A percentile compares a stretch with the other conserved stretches of the same genome.
phyloP scores from a whole-genome alignment of 2,797 vertebrate species.

The Onychomys leucogaster region DNA sequence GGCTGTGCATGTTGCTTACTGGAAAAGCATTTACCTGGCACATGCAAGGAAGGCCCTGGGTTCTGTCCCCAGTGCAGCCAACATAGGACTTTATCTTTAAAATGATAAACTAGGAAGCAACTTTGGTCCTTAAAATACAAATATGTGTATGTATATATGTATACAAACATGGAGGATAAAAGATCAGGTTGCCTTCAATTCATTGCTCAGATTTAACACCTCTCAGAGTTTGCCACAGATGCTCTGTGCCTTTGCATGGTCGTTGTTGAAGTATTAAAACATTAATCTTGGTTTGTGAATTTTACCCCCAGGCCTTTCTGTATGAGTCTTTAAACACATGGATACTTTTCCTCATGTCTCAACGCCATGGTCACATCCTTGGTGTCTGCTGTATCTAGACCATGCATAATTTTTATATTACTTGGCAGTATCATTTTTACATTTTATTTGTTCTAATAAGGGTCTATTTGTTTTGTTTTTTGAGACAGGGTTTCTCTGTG shows the following conservation, averaged over 20 bases:
- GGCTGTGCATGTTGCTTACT: too few species aligned
- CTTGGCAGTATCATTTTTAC: slow-evolving; percentile 24
- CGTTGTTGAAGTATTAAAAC: slow-evolving; percentile 6
- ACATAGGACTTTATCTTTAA: background rate
- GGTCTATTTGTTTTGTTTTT: background rate
- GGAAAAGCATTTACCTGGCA: background rate
- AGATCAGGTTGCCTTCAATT: background rate
- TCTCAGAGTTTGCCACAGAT: background rate
- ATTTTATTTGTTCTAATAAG: slow-evolving; percentile 14
- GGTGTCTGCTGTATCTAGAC: background rate
- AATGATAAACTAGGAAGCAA: background rate
- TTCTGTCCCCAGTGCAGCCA: background rate
- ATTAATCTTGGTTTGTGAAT: background rate
- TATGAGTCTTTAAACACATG: background rate
- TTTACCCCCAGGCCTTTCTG: background rate
- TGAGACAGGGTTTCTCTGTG: too few species aligned
- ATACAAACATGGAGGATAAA: background rate
- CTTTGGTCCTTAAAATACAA: background rate
- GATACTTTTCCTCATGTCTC: background rate
- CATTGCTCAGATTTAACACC: background rate
- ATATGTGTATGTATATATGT: background rate
- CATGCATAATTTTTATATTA: background rate
- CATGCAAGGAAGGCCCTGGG: too few species aligned
- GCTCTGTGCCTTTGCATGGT: background rate
- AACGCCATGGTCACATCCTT: background rate